Percentiles rank a stretch among this genome's conserved stretches.
Evolutionary conservation across 2,888 invertebrate genomes (phyloP).

Genomic region (Acleris cristana): DNA sequence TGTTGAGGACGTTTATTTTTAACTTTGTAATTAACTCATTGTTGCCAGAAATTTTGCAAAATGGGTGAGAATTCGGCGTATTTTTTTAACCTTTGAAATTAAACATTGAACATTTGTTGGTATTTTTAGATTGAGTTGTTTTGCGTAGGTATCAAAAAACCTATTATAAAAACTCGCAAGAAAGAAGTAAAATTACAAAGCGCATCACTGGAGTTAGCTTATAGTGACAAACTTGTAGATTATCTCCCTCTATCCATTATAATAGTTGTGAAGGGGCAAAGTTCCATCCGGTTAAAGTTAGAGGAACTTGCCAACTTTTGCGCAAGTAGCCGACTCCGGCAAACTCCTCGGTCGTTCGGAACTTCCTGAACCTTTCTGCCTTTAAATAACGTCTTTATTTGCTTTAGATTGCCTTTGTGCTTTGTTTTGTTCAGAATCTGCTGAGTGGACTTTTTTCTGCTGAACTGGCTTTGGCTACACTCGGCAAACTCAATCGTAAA

Average conservation of each 20-base stretch:
- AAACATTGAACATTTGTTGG: too few species aligned
- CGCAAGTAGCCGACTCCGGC: conserved; percentile 56
- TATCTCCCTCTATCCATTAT: conserved; percentile 68
- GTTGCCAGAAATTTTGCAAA: too few species aligned
- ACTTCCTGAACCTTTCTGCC: conserved; percentile 51
- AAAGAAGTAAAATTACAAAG: conserved; percentile 42
- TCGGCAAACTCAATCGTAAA: conserved; percentile 10
- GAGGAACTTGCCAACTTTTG: conserved; percentile 58
- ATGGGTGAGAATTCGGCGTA: too few species aligned
- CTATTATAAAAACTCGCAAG: not conserved
- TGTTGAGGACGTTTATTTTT: too few species aligned
- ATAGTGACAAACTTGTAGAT: conserved; percentile 70
- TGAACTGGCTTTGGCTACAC: conserved; percentile 11
- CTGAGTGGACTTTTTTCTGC: conserved; percentile 10
- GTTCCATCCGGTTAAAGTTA: conserved; percentile 61
- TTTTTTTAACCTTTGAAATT: too few species aligned
- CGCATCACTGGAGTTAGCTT: conserved; percentile 63
- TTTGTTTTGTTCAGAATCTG: conserved; percentile 16
- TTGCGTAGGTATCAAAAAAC: not conserved
- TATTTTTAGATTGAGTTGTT: too few species aligned
- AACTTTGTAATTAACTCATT: too few species aligned
- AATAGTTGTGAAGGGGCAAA: conserved; percentile 66
- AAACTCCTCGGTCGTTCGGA: conserved; percentile 50
- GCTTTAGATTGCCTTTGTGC: conserved; percentile 43
- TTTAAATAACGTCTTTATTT: conserved; percentile 58